Evolutionary conservation across 2,797 vertebrate species (phyloP).

Genomic region (Cuniculus paca): DNA sequence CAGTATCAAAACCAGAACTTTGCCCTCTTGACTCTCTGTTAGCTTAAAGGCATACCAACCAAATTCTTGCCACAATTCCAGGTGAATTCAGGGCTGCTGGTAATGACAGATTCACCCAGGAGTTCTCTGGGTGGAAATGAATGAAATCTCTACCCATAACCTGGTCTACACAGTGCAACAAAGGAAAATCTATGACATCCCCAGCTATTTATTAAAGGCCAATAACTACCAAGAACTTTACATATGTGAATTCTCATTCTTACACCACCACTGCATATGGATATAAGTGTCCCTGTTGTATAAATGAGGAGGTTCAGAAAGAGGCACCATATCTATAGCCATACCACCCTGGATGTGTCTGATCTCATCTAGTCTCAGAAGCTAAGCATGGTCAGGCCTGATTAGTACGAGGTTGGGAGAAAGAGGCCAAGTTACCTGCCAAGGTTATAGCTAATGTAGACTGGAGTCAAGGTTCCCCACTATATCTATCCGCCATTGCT

Average conservation of each 20-base stretch:
- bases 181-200: not conserved
- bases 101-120: not conserved
- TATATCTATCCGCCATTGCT: not conserved
- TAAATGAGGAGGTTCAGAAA: not conserved
- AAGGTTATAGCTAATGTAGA: not conserved
- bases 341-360: not conserved
- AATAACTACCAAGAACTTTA: not conserved
- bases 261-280: not conserved
- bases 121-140: not conserved
- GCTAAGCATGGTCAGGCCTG: not conserved
- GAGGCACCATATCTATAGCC: not conserved
- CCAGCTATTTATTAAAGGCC: not conserved
- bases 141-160: not conserved
- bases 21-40: not conserved
- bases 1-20: not conserved
- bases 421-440: not conserved
- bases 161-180: not conserved
- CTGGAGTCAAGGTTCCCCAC: not conserved
- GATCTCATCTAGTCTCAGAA: not conserved
- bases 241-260: not conserved
- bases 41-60: not conserved
- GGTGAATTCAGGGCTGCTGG: not conserved
- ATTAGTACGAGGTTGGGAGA: not conserved
- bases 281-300: not conserved
- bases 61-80: not conserved